Base-by-base conservation (phyloP, 2,888 invertebrate species). In the Uloborus plumipes region DNA sequence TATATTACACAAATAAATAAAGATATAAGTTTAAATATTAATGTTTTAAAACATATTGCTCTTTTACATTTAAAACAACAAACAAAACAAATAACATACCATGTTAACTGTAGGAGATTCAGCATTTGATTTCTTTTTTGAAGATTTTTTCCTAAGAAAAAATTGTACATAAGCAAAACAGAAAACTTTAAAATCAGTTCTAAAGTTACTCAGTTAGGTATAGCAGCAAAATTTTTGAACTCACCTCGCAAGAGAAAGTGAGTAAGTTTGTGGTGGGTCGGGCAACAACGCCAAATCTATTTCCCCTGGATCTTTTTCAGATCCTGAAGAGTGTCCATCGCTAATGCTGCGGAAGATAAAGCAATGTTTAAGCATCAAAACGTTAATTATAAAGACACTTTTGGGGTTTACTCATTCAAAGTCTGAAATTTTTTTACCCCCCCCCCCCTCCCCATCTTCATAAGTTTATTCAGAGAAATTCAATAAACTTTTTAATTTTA, bases 281-380 rank as follows among this genome's bases (percentile, higher is more conserved):
- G 58, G 74, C 9, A 74, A 22, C 7, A 18, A 31, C 16, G 51
- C 13, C 31, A 82, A 61, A 51, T 82, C 71, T 26, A 82, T 82
- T 72, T 76, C 82, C 18, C 76, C 82, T 61, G 15, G 22, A 47
- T 75, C 51, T 71, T 82, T 67, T 31, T 62, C 59, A 9, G 59
- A 50, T 50, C 47, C 20, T 14, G 75, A 70, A 18, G 31, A 26
- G 18, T 47, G 47, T 20, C 51, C 26, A 65, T 75, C 65, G 14
- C 73, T 75, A 66, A 13, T 87, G 87, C 67, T 66, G n/a, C n/a
- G 51, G 22, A 66, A 2, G 22, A 6, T 26, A 55, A 39, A 39
- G 9, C 39, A 26, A 4, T 4, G 4, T 26, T 26, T 26, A 26
- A 2, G 4, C 26, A 26, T 26, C 2, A 26, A 26, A 26, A 26